These are phyloP conservation scores for Brenthis ino DNA, from an alignment of 2,888 invertebrate species.

Conservation along the genomic window DNA sequence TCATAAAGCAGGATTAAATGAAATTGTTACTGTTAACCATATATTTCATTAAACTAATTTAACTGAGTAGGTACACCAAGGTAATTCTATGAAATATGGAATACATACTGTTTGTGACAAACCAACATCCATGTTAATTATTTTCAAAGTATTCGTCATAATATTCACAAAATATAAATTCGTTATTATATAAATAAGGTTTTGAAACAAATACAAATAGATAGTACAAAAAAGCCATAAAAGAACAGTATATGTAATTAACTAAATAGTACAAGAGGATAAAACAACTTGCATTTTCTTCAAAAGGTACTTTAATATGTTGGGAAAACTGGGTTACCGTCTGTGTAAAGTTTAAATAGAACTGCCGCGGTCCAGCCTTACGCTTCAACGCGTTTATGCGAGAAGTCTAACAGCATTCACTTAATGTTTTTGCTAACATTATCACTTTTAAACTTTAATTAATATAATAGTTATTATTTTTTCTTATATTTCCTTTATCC, in stretches of 20 bases:
- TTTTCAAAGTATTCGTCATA: no score
- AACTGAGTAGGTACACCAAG: no score
- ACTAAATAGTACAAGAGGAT: slow-evolving; percentile 3
- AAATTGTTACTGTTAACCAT: no score
- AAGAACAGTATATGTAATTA: slow-evolving; percentile 7
- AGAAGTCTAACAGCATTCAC: slow-evolving; percentile 18
- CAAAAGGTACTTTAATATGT: slow-evolving; percentile 19
- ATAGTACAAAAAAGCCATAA: background rate
- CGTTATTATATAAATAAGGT: no score
- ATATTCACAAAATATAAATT: no score
- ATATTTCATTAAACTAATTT: no score
- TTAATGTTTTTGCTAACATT: slow-evolving; percentile 6
- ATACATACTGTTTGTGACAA: no score
- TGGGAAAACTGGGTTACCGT: slow-evolving; percentile 21
- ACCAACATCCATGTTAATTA: no score
- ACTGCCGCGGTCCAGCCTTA: slow-evolving; percentile 17
- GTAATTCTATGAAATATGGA: no score
- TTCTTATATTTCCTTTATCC: background rate
- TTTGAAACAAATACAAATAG: background rate
- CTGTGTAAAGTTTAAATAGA: slow-evolving; percentile 20
- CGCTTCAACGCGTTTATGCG: slow-evolving; percentile 20
- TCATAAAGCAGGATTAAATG: no score
- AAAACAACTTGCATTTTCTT: slow-evolving; percentile 13
- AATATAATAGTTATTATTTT: background rate
- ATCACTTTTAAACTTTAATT: slow-evolving; percentile 9